Conservation (phyloP, 2,888 invertebrate genomes). For the Arctia plantaginis region DNA sequence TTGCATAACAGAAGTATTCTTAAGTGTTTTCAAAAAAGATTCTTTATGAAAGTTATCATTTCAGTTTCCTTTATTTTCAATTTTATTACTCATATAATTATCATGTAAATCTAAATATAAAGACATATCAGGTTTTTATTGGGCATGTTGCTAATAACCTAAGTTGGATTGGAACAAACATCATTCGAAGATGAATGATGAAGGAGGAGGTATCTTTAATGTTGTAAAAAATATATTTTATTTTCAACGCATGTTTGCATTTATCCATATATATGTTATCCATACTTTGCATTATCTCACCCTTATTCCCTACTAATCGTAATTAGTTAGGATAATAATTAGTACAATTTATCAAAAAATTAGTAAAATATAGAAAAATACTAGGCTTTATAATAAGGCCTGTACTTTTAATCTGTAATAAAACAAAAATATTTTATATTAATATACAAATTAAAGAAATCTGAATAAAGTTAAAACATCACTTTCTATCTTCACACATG, state of each 20-base stretch:
- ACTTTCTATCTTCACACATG: no score
- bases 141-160: background rate
- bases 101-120: constrained; percentile 14
- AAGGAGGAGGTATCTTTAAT: background rate
- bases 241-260: constrained; percentile 38
- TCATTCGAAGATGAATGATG: no score
- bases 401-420: no score
- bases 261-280: constrained; percentile 23
- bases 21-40: background rate
- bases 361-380: no score
- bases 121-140: no score
- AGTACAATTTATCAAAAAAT: background rate
- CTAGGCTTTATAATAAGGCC: no score
- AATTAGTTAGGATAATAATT: background rate
- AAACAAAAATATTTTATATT: no score
- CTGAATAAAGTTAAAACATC: no score
- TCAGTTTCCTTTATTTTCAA: background rate
- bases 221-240: background rate
- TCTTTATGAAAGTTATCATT: background rate
- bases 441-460: no score
- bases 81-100: background rate
- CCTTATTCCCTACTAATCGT: constrained; percentile 20
- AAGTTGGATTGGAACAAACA: background rate
- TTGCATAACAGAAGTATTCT: background rate
- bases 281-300: constrained; percentile 4